Evolutionary conservation across 2,113 vertebrate species (phyloP), one percentile per base, ranked within the genome.

Genomic region (Eurypyga helias): DNA sequence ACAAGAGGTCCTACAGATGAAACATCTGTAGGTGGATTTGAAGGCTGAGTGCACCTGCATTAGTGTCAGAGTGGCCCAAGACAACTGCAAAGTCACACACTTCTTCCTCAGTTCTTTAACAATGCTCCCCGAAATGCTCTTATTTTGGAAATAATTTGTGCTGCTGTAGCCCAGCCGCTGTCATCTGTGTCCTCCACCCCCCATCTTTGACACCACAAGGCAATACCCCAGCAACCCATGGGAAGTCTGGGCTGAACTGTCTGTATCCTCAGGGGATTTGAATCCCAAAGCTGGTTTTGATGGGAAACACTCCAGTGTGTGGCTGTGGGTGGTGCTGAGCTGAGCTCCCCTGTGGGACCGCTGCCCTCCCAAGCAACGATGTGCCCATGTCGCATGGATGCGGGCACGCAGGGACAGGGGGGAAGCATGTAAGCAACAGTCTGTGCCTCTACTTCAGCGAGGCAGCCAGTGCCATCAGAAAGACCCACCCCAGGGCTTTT

Each of bases 181-280:
- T 57, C 3, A 1, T 51, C 15, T 3, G 0, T n/a, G n/a, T n/a
- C n/a, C n/a, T n/a, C n/a, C 69, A 13, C 13, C 19, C 6, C n/a
- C 41, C 45, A 36, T 25, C 19, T 76, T 75, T 91, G 43, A 8
- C 17, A 33, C 17, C 48, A 29, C 0, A 0, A 67, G 51, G 43
- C 57, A 67, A 16, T 28, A 66, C 3, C 19, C 34, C 43, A 58
- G 28, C 21, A 29, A 23, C 29, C 65, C 11, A 0, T 43, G 29
- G 60, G 20, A 84, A 69, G 15, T 33, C 41, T 48, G 17, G 48
- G n/a, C 41, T 62, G 52, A 76, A 36, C 26, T 34, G 26, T 23
- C 73, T 54, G 29, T 48, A 65, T 76, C 38, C 58, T 71, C 29
- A 48, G 76, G 11, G 10, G 5, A 77, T 65, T 70, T 54, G 20